Conservation (phyloP, 2,113 vertebrate genomes). For the Montifringilla adamsi region DNA sequence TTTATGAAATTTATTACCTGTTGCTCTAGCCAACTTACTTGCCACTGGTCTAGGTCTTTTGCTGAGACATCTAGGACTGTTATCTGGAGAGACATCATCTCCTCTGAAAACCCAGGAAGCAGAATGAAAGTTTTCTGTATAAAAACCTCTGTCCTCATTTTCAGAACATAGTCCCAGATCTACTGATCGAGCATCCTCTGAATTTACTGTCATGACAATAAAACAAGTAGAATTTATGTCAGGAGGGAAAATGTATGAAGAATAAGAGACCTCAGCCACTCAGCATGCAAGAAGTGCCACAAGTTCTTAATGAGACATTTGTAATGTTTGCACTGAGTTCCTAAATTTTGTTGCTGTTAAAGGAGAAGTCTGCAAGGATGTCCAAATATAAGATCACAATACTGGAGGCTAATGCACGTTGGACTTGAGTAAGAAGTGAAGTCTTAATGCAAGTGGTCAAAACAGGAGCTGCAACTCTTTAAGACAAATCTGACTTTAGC, state of each 20-base stretch:
- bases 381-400: not conserved
- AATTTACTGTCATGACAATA: constrained; percentile 67
- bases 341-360: not conserved
- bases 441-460: not conserved
- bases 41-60: constrained; percentile 77
- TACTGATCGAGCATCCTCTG: constrained; percentile 80
- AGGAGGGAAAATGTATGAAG: not conserved
- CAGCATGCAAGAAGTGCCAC: not conserved
- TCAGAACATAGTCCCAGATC: constrained; percentile 73
- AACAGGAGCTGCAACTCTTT: not conserved
- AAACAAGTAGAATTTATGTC: not conserved
- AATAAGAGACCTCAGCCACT: not conserved
- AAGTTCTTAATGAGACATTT: not conserved
- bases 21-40: constrained; percentile 71
- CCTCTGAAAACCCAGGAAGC: constrained; percentile 88
- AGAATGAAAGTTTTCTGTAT: constrained; percentile 89
- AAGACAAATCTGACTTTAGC: not conserved
- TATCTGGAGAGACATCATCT: constrained; percentile 73
- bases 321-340: not conserved
- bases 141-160: constrained; percentile 85
- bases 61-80: constrained; percentile 76
- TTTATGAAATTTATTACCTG: not conserved
- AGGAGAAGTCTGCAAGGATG: not conserved
- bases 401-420: not conserved
- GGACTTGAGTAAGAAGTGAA: not conserved